Evolutionary conservation across 2,888 invertebrate genomes (phyloP).

Genomic region (Folsomia manolachei): DNA sequence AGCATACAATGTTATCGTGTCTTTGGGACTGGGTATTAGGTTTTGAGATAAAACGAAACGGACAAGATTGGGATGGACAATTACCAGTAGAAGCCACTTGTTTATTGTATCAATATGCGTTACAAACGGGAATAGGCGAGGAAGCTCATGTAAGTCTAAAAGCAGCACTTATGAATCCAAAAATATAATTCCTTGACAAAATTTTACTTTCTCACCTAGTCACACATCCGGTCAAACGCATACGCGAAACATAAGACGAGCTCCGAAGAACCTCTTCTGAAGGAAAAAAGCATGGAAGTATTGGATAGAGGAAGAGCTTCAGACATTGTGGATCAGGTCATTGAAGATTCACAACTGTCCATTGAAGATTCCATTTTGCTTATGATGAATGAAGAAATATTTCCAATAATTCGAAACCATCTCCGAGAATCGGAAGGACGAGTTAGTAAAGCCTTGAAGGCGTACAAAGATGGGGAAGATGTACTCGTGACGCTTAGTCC

Average conservation of each 20-base stretch:
- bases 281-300: constrained; percentile 31
- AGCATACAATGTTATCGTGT: constrained; percentile 36
- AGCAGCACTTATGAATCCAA: not conserved
- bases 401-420: constrained; percentile 45
- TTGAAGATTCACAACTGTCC: constrained; percentile 18
- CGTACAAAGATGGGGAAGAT: constrained; percentile 33
- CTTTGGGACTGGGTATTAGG: constrained; percentile 45
- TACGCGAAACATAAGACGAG: constrained; percentile 43
- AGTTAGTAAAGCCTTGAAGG: constrained; percentile 40
- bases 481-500: constrained; percentile 28
- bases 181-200: not conserved
- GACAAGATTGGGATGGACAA: constrained; percentile 39
- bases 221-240: constrained; percentile 45
- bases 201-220: constrained; percentile 22
- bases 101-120: constrained; percentile 45
- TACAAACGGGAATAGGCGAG: constrained; percentile 48
- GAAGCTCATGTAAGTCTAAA: constrained; percentile 37
- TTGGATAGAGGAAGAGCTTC: constrained; percentile 21
- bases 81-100: constrained; percentile 44
- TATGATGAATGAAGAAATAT: constrained; percentile 30
- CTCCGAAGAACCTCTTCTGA: constrained; percentile 24
- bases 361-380: constrained; percentile 31
- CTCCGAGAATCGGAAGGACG: constrained; percentile 35
- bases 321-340: not conserved
- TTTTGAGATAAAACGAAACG: constrained; percentile 17